Evolutionary conservation across 2,797 vertebrate genomes (phyloP).

Genomic region (Tadarida brasiliensis): DNA sequence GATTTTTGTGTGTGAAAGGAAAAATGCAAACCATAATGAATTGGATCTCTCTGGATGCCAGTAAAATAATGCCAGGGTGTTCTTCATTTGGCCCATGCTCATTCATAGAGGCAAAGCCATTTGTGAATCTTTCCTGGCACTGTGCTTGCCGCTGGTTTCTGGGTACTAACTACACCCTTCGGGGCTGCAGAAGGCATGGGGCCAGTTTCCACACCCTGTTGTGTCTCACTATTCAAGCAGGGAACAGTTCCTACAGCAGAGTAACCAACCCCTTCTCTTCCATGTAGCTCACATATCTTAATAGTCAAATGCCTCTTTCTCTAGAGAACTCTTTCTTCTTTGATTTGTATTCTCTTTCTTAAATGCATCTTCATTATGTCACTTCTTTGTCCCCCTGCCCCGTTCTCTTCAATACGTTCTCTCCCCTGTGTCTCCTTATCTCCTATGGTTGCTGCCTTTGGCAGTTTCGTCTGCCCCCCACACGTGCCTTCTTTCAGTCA

Average conservation of each 20-base stretch:
- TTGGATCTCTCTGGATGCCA: conserved; percentile 46
- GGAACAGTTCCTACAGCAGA: conserved; percentile 75
- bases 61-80: conserved; percentile 71
- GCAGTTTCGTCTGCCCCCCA: not conserved
- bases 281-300: conserved; percentile 13
- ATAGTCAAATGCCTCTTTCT: conserved; percentile 41
- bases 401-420: conserved; percentile 40
- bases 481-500: conserved; percentile 70
- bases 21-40: conserved; percentile 69
- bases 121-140: conserved; percentile 79
- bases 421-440: conserved; percentile 44
- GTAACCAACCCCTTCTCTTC: not conserved
- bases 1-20: conserved; percentile 56
- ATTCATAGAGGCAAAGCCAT: conserved; percentile 77
- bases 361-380: not conserved
- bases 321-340: conserved; percentile 55
- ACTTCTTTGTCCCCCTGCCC: not conserved
- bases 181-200: conserved; percentile 75
- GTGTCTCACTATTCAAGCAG: conserved; percentile 81
- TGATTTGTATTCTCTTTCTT: not conserved
- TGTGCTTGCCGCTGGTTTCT: conserved; percentile 77
- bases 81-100: conserved; percentile 73
- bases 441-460: not conserved
- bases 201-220: conserved; percentile 82
- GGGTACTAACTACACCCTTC: conserved; percentile 80